These are phyloP conservation scores for Campylorhamphus procurvoides DNA, from an alignment of 2,113 vertebrate species.

Conservation along the genomic window DNA sequence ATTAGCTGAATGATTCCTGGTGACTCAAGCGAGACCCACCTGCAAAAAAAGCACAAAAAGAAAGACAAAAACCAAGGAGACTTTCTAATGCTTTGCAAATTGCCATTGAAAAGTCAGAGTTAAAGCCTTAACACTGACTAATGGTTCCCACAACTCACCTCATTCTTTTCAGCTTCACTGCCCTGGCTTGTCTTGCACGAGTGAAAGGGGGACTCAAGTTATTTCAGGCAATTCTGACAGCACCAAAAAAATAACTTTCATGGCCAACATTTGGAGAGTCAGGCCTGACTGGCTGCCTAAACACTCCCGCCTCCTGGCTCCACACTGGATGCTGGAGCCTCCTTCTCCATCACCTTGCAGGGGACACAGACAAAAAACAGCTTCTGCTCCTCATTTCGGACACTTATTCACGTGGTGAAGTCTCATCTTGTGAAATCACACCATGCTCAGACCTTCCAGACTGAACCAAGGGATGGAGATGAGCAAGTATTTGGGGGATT, in stretches of 20 bases:
- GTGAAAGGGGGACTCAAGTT: background rate
- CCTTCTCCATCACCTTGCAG: background rate
- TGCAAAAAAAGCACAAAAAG: no score
- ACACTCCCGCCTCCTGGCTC: background rate
- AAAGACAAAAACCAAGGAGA: no score
- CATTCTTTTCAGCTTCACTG: background rate
- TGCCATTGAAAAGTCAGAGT: no score
- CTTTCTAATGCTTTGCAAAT: no score
- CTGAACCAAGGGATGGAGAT: background rate
- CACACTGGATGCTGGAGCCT: background rate
- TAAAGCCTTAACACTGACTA: background rate
- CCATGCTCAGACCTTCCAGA: background rate
- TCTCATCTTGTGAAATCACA: background rate
- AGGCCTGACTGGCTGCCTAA: background rate
- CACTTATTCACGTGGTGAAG: background rate
- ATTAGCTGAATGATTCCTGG: background rate
- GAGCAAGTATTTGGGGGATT: background rate
- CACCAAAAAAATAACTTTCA: no score
- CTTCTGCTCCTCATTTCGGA: background rate
- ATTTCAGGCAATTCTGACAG: background rate
- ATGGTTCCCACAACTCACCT: background rate
- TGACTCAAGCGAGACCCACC: no score
- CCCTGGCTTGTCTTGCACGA: background rate
- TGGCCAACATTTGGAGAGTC: background rate
- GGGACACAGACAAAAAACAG: fast-evolving